phyloP scores from a whole-genome alignment of 2,797 vertebrate genomes.

The Hippocampus kuda region DNA sequence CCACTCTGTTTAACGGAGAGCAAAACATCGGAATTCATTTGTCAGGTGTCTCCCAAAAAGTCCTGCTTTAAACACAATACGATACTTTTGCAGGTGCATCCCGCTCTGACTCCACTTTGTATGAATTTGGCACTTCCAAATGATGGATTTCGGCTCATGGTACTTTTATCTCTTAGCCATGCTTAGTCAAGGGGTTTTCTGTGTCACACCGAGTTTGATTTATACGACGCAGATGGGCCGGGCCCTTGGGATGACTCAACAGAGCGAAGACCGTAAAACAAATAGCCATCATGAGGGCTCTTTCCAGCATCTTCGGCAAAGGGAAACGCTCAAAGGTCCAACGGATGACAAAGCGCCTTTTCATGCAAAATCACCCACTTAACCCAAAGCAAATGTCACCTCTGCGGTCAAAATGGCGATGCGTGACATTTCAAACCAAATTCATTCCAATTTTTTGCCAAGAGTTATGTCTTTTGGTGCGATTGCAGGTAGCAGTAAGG shows the following conservation, averaged over 20 bases:
- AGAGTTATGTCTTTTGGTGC: too few species aligned
- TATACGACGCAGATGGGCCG: neutral
- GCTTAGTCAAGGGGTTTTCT: neutral
- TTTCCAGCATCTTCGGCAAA: neutral
- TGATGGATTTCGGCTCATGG: neutral
- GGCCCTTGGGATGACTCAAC: neutral
- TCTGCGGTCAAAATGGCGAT: too few species aligned
- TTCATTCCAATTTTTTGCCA: too few species aligned
- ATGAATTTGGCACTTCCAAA: neutral
- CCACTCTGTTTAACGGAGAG: neutral
- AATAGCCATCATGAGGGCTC: neutral
- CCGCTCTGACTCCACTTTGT: neutral
- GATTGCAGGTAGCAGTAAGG: too few species aligned
- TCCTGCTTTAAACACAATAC: neutral
- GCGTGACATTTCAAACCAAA: too few species aligned
- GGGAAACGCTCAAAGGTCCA: neutral
- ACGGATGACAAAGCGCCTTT: neutral
- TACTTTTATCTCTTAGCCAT: neutral
- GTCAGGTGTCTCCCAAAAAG: neutral
- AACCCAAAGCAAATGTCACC: too few species aligned
- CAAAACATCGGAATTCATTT: neutral
- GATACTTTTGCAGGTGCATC: conserved; percentile 1
- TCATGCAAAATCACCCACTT: neutral
- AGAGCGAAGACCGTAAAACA: neutral
- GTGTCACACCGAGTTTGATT: neutral